Base-by-base conservation (phyloP, 2,797 vertebrate genomes). In the Rhinella marina region DNA sequence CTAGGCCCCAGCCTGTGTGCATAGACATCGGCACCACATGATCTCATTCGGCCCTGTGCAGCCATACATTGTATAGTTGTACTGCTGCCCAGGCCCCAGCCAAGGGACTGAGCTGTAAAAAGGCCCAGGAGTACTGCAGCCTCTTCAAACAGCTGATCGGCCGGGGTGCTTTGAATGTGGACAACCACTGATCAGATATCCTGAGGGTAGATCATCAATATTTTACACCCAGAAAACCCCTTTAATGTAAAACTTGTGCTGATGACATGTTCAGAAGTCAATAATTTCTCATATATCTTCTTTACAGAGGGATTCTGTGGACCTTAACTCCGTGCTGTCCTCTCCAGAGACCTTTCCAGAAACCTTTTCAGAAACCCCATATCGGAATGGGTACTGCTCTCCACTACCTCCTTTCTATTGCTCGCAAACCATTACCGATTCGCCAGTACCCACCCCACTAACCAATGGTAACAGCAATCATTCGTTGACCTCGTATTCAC, bases 391-490 rank as follows among this genome's bases (percentile, higher is more conserved):
- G 91, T 94, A 88, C 93, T 95, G 88, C 89, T 92, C 92, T 64
- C 94, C 95, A 0, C 41, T 95, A 92, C 88, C 92, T 89, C 2
- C 94, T 93, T 92, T 95, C 94, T 94, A 96, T 94, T 90, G 96
- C 90, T 83, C 93, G 81, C 92, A 94, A 91, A 41, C 95, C 91
- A 92, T 95, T 0, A 8, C 93, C 91, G 90, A 94, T 92, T 54
- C n/a, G 94, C 92, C 90, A 89, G 1, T 62, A 91, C 59, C 91
- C 90, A 68, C 90, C 12, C 84, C 52, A 12, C n/a, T 89, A 72
- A 79, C 95, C 0, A 92, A 93, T 1, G 90, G 91, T 6, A 92
- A 50, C n/a, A 85, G 93, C 12, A 94, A 61, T 90, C 87, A 90
- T 32, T 0, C 79, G 56, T 81, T 93, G 87, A 90, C 94, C 90